Evolutionary conservation across 2,888 invertebrate species (phyloP), one percentile per base, ranked within the genome.

Genomic region (Caenorhabditis virilis): DNA sequence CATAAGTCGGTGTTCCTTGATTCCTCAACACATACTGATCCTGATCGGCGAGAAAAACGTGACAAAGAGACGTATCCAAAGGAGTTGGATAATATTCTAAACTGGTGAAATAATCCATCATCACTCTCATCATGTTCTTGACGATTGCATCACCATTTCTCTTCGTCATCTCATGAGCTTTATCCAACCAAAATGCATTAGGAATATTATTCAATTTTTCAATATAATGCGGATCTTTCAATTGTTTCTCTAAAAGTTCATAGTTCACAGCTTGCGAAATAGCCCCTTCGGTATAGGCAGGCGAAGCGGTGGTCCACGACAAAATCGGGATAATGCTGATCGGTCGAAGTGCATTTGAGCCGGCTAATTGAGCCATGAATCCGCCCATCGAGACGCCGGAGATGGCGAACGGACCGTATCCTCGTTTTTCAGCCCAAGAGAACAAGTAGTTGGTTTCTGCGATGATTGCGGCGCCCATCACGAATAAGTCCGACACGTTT

Each of bases 41-140:
- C 42, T 74, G 58, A 47, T 80, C 79, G 5, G 78, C 80, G 9
- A 78, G 60, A 9, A 97, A 90, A 18, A 92, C 91, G 68, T 93
- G 93, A 61, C 93, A 91, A 49, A 95, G 86, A 11, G 90, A 90
- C 0, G 95, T 91, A 82, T 97, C 95, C 48, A 89, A 89, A 0
- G 88, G 88, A 16, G 89, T 87, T 2, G 92, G 90, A 83, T 94
- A 98, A 85, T 95, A 94, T 72, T 89, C 91, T 38, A 98, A 86
- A 86, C 95, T 95, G 0, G 97, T 98, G 84, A 94, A 97, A 84
- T 97, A 95, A 83, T 98, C 97, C 97, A 98, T 97, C 74, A 97
- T 89, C 0, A 95, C 94, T 47, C 91, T 87, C 95, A 97, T 95
- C 83, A 97, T 66, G 49, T 68, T 73, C 43, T 62, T 54, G 6